phyloP scores from a whole-genome alignment of 2,113 vertebrate genomes.

The Vombatus ursinus region DNA sequence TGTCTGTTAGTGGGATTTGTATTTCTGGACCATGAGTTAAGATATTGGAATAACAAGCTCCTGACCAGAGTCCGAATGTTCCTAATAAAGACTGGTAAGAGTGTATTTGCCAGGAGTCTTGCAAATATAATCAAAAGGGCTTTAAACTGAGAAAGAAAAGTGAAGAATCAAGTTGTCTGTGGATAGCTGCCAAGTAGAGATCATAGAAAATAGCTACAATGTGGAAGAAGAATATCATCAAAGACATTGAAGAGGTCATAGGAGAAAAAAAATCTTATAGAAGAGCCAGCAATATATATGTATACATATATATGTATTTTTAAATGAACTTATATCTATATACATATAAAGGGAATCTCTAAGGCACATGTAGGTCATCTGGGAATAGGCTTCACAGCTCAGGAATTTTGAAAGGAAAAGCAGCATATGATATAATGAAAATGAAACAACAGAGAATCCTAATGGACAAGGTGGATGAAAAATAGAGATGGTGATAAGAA shows the following conservation, averaged over 20 bases:
- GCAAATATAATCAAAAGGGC: not conserved
- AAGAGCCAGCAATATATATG: not conserved
- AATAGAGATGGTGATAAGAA: not conserved
- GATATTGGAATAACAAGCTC: not conserved
- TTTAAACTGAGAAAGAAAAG: not conserved
- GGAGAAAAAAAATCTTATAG: not conserved
- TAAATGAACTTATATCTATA: not conserved
- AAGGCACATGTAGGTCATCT: not conserved
- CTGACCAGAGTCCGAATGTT: not conserved
- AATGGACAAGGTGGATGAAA: not conserved
- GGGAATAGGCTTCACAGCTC: not conserved
- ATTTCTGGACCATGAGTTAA: not conserved
- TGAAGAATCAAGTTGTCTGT: not conserved
- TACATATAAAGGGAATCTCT: not conserved
- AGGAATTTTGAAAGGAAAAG: not conserved
- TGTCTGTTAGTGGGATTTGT: not conserved
- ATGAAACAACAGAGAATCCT: not conserved
- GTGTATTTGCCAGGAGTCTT: not conserved
- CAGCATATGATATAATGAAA: too few species aligned
- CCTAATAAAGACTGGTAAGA: not conserved
- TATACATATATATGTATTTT: not conserved
- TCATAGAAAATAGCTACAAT: not conserved
- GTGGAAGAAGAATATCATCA: not conserved
- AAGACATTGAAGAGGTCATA: not conserved
- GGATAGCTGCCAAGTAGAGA: not conserved